Evolutionary conservation across 2,797 vertebrate genomes (phyloP), one percentile per base, ranked within the genome.

Genomic region (Sternotherus odoratus): DNA sequence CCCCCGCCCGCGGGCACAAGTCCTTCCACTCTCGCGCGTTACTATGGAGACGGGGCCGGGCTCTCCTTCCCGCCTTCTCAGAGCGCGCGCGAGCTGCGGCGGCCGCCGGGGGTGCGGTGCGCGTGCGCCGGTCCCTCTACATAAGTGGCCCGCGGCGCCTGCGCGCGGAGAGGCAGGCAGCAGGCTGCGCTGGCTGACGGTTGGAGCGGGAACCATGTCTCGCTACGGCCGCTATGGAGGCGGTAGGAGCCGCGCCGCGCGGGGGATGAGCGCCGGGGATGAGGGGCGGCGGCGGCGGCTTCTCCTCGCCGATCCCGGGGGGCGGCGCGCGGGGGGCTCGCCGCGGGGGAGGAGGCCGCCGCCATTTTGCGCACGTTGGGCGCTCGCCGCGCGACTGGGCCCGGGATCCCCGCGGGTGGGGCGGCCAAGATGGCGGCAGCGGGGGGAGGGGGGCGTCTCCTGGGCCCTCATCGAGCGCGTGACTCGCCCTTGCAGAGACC

Each of bases 141-240:
- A 66, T 66, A 21, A 66, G 19, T 1, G n/a, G 63, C 63, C 5
- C 8, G 19, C 63, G 63, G n/a, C 63, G 63, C n/a, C 63, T 21
- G 63, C 63, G 63, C 33, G 63, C 33, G 3, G 63, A 36, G n/a
- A 10, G n/a, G n/a, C 17, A 19, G n/a, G 33, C 53, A 53, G 53
- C 53, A 4, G 53, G 21, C 53, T 23, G 8, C 4, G n/a, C 63
- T 10, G 63, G n/a, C 8, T 10, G 63, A 3, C 63, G n/a, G 63
- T 66, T 1, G 1, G 23, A 1, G 0, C 57, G 17, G 43, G 69
- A 26, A 89, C 78, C 88, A 98, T 98, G 98, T 98, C 98, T 66
- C 98, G 98, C 19, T 96, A 98, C 84, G 97, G 98, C 33, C 97
- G 98, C 30, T 98, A 98, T 85, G 98, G 98, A 97, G 97, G 98